Evolutionary conservation across 37 sponge, comb jelly and placozoan species (phyloP).

Genomic region (Ianthella basta): DNA sequence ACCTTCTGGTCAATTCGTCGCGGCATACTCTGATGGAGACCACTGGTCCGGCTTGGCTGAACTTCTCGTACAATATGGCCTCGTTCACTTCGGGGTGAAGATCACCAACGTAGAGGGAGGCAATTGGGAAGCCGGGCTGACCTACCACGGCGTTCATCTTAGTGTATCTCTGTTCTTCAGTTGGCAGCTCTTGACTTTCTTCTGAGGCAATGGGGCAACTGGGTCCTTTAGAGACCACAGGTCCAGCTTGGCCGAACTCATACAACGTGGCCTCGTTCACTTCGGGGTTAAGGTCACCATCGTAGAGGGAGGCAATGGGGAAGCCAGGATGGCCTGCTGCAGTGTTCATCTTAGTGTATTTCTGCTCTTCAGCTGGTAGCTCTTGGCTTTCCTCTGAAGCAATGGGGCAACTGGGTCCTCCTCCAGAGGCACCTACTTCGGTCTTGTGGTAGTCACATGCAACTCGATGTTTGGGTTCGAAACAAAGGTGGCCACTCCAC

Average conservation of each 20-base stretch:
- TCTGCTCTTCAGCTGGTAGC: too few species aligned
- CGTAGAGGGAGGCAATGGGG: slow-evolving; percentile 93
- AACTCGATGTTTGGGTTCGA: too few species aligned
- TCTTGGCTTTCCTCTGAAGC: too few species aligned
- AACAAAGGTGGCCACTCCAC: too few species aligned
- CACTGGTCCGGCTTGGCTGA: slow-evolving; percentile 93
- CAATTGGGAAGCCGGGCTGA: slow-evolving; percentile 70
- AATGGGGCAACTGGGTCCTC: too few species aligned
- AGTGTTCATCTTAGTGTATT: neutral
- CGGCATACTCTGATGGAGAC: slow-evolving; percentile 98
- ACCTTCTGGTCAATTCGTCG: slow-evolving; percentile 90
- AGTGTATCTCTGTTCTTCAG: too few species aligned
- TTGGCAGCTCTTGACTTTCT: too few species aligned
- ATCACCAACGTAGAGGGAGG: slow-evolving; percentile 98
- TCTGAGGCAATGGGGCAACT: too few species aligned
- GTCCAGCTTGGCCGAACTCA: slow-evolving; percentile 96
- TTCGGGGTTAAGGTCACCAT: slow-evolving; percentile 94
- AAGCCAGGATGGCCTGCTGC: slow-evolving; percentile 39
- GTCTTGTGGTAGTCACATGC: too few species aligned
- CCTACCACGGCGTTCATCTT: slow-evolving; percentile 29
- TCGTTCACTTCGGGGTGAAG: slow-evolving; percentile 93
- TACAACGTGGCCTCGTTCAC: slow-evolving; percentile 96
- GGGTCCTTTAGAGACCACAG: slow-evolving; percentile 95
- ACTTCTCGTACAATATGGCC: slow-evolving; percentile 97
- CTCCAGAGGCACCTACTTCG: too few species aligned